Conservation (phyloP, 2,888 invertebrate genomes). For the Parnassius smintheus region DNA sequence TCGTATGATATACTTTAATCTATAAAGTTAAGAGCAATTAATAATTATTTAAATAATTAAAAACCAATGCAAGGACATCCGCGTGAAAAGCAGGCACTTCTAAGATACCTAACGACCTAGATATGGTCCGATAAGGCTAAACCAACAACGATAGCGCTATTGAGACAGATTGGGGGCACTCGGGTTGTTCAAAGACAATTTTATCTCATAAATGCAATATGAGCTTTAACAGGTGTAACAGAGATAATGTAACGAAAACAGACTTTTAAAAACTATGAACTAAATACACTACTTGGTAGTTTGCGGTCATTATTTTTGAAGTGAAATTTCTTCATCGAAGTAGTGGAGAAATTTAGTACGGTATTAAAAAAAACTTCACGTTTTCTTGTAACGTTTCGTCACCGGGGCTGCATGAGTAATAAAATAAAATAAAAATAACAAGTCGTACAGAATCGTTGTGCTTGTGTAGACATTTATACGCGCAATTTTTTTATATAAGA, state of each 20-base stretch:
- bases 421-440: too few relatives aligned
- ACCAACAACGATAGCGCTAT: slow-evolving; percentile 43
- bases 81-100: slow-evolving; percentile 32
- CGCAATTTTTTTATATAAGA: too few relatives aligned
- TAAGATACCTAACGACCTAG: slow-evolving; percentile 49
- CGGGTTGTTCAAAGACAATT: slow-evolving; percentile 21
- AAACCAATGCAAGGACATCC: slow-evolving; percentile 14
- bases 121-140: slow-evolving; percentile 50
- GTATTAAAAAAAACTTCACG: too few relatives aligned
- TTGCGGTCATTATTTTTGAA: too few relatives aligned
- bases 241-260: background rate
- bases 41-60: slow-evolving; percentile 20
- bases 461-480: too few relatives aligned
- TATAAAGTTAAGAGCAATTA: slow-evolving; percentile 4
- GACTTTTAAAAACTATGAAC: background rate
- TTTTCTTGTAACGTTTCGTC: too few relatives aligned
- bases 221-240: slow-evolving; percentile 17
- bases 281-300: too few relatives aligned
- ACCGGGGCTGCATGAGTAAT: too few relatives aligned
- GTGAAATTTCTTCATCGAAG: too few relatives aligned
- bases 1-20: too few relatives aligned
- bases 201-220: slow-evolving; percentile 9
- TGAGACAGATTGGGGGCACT: slow-evolving; percentile 41
- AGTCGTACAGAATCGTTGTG: too few relatives aligned
- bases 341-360: too few relatives aligned